Evolutionary conservation across 2,888 invertebrate genomes (phyloP), one percentile per base, ranked within the genome.

Genomic region (Mycalesis mineus): DNA sequence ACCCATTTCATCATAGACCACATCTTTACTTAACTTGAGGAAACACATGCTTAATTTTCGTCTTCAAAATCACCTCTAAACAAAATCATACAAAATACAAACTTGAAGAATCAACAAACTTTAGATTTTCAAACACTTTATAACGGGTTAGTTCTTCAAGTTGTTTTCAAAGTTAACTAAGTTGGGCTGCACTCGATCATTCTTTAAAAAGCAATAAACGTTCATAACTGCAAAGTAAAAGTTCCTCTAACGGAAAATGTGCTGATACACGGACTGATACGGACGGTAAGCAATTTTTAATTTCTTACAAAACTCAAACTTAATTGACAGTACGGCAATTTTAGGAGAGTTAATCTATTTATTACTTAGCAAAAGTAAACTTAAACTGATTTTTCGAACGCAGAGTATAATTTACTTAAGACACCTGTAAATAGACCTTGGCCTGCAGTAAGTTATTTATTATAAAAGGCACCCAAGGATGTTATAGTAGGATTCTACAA

Each of bases 181-280:
- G 15, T 47, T 33, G 15, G 40, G 44, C 56, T 50, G 52, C 45
- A 54, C 50, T 50, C 54, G 54, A 54, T 57, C 54, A 41, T 50
- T 57, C 50, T 54, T 57, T 41, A 37, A 50, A 55, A 48, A 55
- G 62, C 60, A 60, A 62, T 62, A 58, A 60, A 61, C 55, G 55
- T 56, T 58, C 58, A 54, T 58, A 57, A 29, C 60, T 15, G 44
- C 50, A 31, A 29, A 51, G 40, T 39, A 33, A 47, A 55, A 60
- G 50, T 57, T 51, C 45, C 36, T 57, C 33, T 54, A 57, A 37
- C 11, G 50, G 29, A 40, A 51, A 51, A 51, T 51, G 41, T 15
- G 57, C 60, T 50, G 57, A 54, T 40, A 47, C 40, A 51, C 40
- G n/a, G n/a, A n/a, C n/a, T n/a, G n/a, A 29, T 50, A 29, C 15